Percentiles rank a stretch among this genome's conserved stretches.
These are phyloP conservation scores for Talpa occidentalis DNA, from an alignment of 2,113 vertebrate species.

Conservation along the genomic window DNA sequence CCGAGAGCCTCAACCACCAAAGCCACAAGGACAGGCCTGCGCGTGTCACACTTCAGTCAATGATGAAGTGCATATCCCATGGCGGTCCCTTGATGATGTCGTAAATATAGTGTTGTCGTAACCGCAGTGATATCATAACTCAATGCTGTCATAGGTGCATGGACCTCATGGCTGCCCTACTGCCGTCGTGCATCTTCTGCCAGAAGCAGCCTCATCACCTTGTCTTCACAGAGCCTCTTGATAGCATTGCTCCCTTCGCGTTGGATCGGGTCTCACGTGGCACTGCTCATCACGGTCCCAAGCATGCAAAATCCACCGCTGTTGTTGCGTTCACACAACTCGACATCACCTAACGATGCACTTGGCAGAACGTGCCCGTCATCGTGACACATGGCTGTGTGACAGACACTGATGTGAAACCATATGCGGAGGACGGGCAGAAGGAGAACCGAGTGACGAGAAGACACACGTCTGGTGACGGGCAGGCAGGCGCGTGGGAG, in stretches of 20 bases:
- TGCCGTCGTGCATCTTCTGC: too few relatives aligned
- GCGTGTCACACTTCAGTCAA: too few relatives aligned
- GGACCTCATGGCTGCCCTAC: background rate
- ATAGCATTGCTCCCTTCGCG: background rate
- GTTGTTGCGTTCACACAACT: background rate
- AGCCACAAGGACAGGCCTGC: too few relatives aligned
- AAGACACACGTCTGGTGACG: background rate
- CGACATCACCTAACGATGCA: background rate
- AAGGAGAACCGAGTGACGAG: background rate
- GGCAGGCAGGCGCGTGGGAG: background rate
- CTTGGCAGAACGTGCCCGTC: background rate
- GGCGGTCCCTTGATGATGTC: too few relatives aligned
- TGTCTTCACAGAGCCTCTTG: background rate
- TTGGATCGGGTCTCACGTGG: background rate
- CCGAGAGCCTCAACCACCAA: too few relatives aligned
- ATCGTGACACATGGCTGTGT: background rate
- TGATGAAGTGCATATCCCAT: too few relatives aligned
- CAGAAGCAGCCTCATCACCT: too few relatives aligned
- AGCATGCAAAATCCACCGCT: background rate
- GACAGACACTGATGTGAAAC: background rate
- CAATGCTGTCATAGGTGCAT: too few relatives aligned
- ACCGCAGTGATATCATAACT: too few relatives aligned
- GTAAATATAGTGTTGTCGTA: too few relatives aligned
- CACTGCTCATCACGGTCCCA: too few relatives aligned
- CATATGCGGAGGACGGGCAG: accelerated